Conservation (phyloP, 2,113 vertebrate species). For the Chionis minor region DNA sequence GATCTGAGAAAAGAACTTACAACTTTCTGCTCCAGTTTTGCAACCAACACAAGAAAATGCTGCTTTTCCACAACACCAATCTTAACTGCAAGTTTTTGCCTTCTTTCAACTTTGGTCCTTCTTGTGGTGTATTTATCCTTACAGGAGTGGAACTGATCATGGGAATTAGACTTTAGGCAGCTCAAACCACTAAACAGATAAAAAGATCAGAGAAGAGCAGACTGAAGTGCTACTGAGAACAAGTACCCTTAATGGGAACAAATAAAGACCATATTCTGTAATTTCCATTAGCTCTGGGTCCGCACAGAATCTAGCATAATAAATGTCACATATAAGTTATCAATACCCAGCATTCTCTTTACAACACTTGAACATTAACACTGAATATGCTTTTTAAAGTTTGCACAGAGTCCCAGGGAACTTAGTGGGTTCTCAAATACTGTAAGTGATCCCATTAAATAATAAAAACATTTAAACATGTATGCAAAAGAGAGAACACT, state of each 20-base stretch:
- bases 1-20: background rate
- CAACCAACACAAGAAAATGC: background rate
- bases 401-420: background rate
- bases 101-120: background rate
- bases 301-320: background rate
- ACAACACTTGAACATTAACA: background rate
- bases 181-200: background rate
- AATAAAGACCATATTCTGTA: background rate
- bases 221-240: background rate
- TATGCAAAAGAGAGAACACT: background rate
- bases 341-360: background rate
- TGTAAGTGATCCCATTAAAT: background rate
- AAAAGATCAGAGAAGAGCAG: background rate
- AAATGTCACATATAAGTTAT: slow-evolving; percentile 28
- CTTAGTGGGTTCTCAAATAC: background rate
- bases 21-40: background rate
- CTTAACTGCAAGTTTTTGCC: background rate
- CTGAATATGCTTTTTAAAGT: background rate
- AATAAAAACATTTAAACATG: background rate
- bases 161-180: background rate
- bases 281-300: slow-evolving; percentile 8
- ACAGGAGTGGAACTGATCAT: background rate
- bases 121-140: background rate
- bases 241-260: background rate
- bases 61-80: background rate